Base-by-base conservation (phyloP, 2,888 invertebrate genomes). In the Eustalomyia histrio region DNA sequence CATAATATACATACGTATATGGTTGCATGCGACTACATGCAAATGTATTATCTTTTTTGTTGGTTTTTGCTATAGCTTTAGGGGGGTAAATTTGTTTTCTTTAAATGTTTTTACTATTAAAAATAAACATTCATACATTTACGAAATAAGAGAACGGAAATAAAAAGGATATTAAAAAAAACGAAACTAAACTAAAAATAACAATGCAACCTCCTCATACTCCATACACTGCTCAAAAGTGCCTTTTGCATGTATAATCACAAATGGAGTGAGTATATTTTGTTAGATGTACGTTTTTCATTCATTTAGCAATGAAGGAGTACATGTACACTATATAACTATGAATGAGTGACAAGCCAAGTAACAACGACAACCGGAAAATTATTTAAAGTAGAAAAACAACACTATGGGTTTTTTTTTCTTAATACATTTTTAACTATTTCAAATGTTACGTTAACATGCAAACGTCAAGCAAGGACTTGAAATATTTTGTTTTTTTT, bases 361-460 rank as follows among this genome's bases (percentile, higher is more conserved):
- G 67, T 63, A 79, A 73, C 72, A 79, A 29, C 61, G 72, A 67
- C 67, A 79, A 73, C 67, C 78, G 78, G 78, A 79, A 79, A 79
- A 73, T 67, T 73, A 68, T 67, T 79, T 68, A 29, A 61, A 73
- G 43, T 24, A 63, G 17, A 50, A 68, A 67, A 61, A 67, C 18
- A 64, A 63, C 14, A 58, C 24, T 33, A 18, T 29, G 7, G 16
- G n/a, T n/a, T n/a, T 12, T 50, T 10, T 16, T 7, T 63, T 33
- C 39, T 18, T 39, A 55, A 10, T 14, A 55, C 21, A 55, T n/a
- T 47, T 47, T 2, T 6, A 7, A n/a, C 10, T 39, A 29, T 29
- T 29, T 29, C 6, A 29, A 29, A 73, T 72, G 67, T 67, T 18
- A 61, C 61, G 65, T 65, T 67, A 73, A 61, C 78, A 73, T 57